phyloP scores from a whole-genome alignment of 2,113 vertebrate species.

The Chloebia gouldiae region DNA sequence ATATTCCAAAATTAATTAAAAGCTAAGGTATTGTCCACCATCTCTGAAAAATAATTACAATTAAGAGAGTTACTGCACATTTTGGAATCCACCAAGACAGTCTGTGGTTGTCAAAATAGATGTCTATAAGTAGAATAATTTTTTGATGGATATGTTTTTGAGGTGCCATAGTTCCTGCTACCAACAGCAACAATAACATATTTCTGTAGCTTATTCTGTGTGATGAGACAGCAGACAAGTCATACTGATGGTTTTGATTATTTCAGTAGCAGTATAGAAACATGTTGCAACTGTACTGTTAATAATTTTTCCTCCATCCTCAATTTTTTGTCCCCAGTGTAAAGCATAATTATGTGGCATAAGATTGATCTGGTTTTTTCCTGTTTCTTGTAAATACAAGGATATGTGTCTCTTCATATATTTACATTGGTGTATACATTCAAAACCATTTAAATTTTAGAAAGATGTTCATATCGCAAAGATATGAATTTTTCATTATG shows the following conservation, averaged over 20 bases:
- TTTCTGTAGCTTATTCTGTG: conserved; percentile 35
- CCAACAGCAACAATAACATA: neutral
- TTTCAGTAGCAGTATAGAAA: conserved; percentile 31
- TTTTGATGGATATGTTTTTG: conserved; percentile 8
- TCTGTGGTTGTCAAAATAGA: neutral
- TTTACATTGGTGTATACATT: neutral
- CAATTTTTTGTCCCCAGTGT: neutral
- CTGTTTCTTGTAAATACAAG: neutral
- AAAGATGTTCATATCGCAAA: neutral
- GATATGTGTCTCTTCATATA: neutral
- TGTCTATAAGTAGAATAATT: neutral
- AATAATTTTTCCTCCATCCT: neutral
- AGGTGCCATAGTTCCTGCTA: conserved; percentile 7
- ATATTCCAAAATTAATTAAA: conserved; percentile 70
- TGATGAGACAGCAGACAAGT: conserved; percentile 4
- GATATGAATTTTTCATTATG: neutral
- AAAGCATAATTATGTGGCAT: neutral
- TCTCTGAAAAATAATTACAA: conserved; percentile 58
- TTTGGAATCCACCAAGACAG: conserved; percentile 13
- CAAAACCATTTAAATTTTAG: neutral
- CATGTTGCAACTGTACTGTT: neutral
- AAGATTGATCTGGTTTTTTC: neutral
- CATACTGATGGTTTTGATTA: conserved; percentile 41
- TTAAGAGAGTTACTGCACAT: conserved; percentile 42
- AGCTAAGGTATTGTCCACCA: conserved; percentile 15